These are phyloP conservation scores for Sitophilus oryzae DNA, from an alignment of 1,140 invertebrate genomes.

Conservation along the genomic window DNA sequence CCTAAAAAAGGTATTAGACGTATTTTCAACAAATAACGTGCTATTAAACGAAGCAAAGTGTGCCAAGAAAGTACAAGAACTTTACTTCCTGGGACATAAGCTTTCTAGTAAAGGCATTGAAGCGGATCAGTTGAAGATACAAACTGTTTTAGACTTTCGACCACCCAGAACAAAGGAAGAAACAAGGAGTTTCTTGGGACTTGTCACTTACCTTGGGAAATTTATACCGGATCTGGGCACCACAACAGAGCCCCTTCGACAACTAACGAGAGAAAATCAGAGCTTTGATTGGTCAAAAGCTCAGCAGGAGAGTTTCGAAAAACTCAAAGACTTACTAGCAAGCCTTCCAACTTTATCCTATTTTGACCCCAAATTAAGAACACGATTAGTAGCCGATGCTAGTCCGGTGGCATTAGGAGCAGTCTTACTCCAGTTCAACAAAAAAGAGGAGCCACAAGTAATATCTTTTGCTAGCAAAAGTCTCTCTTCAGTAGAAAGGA, in stretches of 20 bases:
- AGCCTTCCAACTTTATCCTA: constrained; percentile 46
- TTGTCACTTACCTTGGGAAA: constrained; percentile 29
- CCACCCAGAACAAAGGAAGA: constrained; percentile 23
- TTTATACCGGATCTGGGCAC: constrained; percentile 27
- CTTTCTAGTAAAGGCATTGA: constrained; percentile 22
- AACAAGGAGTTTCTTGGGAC: constrained; percentile 26
- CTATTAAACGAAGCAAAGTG: constrained; percentile 35
- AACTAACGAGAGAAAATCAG: constrained; percentile 23
- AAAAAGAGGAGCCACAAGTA: constrained; percentile 32
- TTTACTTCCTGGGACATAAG: constrained; percentile 25
- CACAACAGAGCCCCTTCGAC: constrained; percentile 24
- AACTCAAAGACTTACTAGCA: constrained; percentile 18
- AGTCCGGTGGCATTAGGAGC: constrained; percentile 44
- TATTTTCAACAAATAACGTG: too few species aligned
- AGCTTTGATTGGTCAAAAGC: constrained; percentile 24
- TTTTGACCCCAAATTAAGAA: constrained; percentile 31
- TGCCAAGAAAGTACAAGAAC: constrained; percentile 9
- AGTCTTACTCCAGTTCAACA: constrained; percentile 33
- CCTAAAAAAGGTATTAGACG: too few species aligned
- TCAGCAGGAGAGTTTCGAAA: constrained; percentile 20
- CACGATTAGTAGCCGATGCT: constrained; percentile 44
- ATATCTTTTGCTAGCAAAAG: constrained; percentile 43
- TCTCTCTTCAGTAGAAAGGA: constrained; percentile 39
- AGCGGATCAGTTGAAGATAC: constrained; percentile 17
- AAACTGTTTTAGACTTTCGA: constrained; percentile 19